A percentile compares a stretch with the other conserved stretches of the same genome.
phyloP scores from a whole-genome alignment of 1,140 invertebrate species.

The Argopecten irradians region DNA sequence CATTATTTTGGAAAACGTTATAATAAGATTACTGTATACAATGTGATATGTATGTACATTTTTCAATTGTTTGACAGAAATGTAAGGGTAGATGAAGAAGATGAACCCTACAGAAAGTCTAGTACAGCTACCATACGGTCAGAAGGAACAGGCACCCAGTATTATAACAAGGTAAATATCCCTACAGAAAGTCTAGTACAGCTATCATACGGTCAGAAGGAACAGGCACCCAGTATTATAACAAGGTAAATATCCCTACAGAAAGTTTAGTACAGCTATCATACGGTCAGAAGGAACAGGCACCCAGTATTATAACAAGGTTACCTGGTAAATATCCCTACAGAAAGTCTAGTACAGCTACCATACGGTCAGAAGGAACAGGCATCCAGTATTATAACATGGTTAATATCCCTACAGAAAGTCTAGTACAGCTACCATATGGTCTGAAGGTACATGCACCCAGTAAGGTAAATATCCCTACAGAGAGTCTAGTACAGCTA shows the following conservation, averaged over 20 bases:
- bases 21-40: too few relatives aligned
- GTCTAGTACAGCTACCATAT: conserved; percentile 53
- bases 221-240: conserved; percentile 61
- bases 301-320: conserved; percentile 63
- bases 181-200: conserved; percentile 60
- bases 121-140: conserved; percentile 70
- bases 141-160: conserved; percentile 66
- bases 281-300: conserved; percentile 69
- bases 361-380: conserved; percentile 56
- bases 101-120: conserved; percentile 54
- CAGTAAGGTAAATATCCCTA: conserved; percentile 49
- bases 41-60: too few relatives aligned
- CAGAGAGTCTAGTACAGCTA: conserved; percentile 65
- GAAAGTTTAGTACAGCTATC: conserved; percentile 67
- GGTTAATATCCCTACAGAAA: conserved; percentile 55
- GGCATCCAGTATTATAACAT: conserved; percentile 47
- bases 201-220: conserved; percentile 71
- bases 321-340: conserved; percentile 51
- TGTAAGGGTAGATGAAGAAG: conserved; percentile 54
- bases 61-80: conserved; percentile 50
- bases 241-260: neutral
- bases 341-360: conserved; percentile 55
- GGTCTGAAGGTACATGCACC: conserved; percentile 52
- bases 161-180: conserved; percentile 63
- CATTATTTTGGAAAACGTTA: too few relatives aligned